Evolutionary conservation across 2,888 invertebrate genomes (phyloP).

Genomic region (Apodemia mormo): DNA sequence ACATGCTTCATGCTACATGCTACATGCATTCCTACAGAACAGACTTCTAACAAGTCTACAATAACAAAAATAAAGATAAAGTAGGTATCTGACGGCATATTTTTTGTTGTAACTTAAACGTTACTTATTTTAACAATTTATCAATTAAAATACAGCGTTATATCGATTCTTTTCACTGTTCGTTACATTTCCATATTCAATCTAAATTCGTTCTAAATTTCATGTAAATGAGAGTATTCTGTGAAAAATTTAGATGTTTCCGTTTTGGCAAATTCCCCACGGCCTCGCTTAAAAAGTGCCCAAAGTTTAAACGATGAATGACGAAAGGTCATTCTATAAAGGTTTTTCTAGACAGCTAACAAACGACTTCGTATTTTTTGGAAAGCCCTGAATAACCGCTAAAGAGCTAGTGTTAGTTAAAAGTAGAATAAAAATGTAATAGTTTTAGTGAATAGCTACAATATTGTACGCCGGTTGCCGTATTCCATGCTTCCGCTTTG

Average conservation of each 20-base stretch:
- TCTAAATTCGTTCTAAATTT: background rate
- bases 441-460: background rate
- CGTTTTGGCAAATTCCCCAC: slow-evolving; percentile 1
- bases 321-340: too few species aligned
- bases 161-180: background rate
- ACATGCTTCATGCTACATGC: too few species aligned
- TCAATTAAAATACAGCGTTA: too few species aligned
- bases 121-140: too few species aligned
- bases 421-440: background rate
- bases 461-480: too few species aligned
- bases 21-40: too few species aligned
- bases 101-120: too few species aligned
- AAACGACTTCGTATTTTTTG: background rate
- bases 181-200: background rate
- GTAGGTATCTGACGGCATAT: too few species aligned
- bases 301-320: too few species aligned
- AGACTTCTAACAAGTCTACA: too few species aligned
- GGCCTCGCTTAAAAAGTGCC: background rate
- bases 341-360: background rate
- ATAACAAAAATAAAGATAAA: too few species aligned
- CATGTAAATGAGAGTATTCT: background rate
- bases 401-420: background rate
- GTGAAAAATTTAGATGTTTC: slow-evolving; percentile 1
- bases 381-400: background rate
- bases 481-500: too few species aligned